Evolutionary conservation across 2,113 vertebrate species (phyloP), one percentile per base, ranked within the genome.

Genomic region (Bothrops jararaca): DNA sequence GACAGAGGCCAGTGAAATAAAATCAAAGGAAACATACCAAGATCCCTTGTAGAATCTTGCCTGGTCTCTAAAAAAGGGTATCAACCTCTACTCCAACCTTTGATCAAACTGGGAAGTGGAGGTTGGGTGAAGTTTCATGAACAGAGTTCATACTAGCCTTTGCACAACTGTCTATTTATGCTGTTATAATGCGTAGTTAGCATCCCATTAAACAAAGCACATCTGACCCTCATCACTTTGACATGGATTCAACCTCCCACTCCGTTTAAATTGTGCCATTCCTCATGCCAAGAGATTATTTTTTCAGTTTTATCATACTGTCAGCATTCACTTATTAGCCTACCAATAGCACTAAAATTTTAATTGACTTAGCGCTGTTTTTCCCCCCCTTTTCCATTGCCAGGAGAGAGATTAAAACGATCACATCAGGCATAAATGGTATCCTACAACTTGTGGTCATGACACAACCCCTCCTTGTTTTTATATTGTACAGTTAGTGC

Each of bases 261-360:
- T 93, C 69, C 1, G 52, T 15, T 26, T 92, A 22, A 48, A 18
- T 88, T 88, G 95, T 85, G 88, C 42, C n/a, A 64, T 74, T 4
- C 42, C 89, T 94, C 74, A 90, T 90, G 89, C 18, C 56, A 48
- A 92, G 89, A 91, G 0, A 0, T 64, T 8, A 13, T 80, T 80
- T 86, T 92, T 90, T 92, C 88, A 94, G 53, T 94, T 94, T 95
- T 95, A 69, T 90, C 7, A 45, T 0, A 0, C 42, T 92, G 24
- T 92, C 91, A 80, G 52, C 94, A 92, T 94, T 95, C 93, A 93
- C 91, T 92, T 96, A 91, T 89, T 90, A 94, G 64, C 58, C 89
- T 96, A 90, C 85, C 86, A 52, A 93, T 92, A 92, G 42, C 18
- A 94, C 90, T 56, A 95, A 24, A 53, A 92, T 95, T 92, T 85